Conservation (phyloP, 30 jellyfish, hydroid and myxozoan species). For the Cassiopea andromeda region DNA sequence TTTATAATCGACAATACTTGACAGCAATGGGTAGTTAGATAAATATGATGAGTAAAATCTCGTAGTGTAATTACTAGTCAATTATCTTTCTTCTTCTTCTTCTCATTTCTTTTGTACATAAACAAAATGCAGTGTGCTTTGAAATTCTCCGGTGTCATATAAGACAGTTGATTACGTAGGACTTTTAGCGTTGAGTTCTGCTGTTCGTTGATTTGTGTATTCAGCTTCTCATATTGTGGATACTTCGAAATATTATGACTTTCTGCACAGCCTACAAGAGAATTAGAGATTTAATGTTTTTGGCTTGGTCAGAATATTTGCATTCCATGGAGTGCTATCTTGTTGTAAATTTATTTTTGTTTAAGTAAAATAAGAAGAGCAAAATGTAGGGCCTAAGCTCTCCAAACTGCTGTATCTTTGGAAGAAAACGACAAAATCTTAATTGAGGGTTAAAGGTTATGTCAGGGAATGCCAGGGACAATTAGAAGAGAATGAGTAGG, state of each 20-base stretch:
- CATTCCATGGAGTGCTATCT: not conserved
- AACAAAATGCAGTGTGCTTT: too few relatives aligned
- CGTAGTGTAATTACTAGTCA: too few relatives aligned
- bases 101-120: too few relatives aligned
- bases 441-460: not conserved
- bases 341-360: too few relatives aligned
- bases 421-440: not conserved
- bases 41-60: too few relatives aligned
- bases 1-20: too few relatives aligned
- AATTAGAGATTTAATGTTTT: not conserved
- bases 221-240: not conserved
- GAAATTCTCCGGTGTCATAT: slow-evolving; percentile 10
- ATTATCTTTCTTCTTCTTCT: too few relatives aligned
- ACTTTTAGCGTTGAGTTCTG: slow-evolving; percentile 2
- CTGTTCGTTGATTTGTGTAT: slow-evolving; percentile 35
- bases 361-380: too few relatives aligned
- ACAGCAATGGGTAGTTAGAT: too few relatives aligned
- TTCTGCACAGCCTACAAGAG: slow-evolving; percentile 1
- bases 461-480: too few relatives aligned
- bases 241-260: not conserved
- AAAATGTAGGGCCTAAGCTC: not conserved
- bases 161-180: slow-evolving; percentile 6
- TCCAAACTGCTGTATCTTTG: not conserved
- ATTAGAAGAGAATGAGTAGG: too few relatives aligned
- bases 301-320: not conserved